Conservation (phyloP, 1,140 invertebrate genomes). For the Lucilia sericata region DNA sequence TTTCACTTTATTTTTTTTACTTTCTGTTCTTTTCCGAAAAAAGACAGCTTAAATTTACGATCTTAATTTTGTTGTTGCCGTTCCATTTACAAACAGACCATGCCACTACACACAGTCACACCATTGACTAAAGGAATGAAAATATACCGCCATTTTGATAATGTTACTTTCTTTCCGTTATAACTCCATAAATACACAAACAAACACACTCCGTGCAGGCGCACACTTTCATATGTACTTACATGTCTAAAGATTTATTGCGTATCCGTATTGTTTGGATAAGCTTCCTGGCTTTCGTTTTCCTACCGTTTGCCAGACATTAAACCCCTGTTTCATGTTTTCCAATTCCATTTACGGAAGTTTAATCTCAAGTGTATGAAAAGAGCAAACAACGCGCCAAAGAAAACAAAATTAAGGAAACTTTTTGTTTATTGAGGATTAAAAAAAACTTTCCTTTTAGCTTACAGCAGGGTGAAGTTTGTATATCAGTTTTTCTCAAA, state of each 20-base stretch:
- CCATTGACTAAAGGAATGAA: not conserved
- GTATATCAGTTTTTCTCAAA: no score
- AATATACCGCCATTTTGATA: conserved; percentile 18
- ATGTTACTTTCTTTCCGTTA: not conserved
- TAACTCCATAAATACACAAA: not conserved
- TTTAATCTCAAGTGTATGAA: conserved; percentile 28
- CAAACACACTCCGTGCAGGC: no score
- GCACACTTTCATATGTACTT: no score
- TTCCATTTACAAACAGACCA: not conserved
- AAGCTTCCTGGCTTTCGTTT: not conserved
- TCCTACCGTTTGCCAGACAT: conserved; percentile 12
- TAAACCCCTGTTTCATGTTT: conserved; percentile 39
- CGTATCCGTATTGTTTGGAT: conserved; percentile 27
- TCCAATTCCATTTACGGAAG: conserved; percentile 28
- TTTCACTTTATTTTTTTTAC: not conserved
- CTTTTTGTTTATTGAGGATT: not conserved
- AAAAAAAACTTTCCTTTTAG: not conserved
- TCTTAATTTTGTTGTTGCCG: conserved; percentile 33
- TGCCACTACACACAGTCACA: conserved; percentile 2
- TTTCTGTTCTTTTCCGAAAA: not conserved
- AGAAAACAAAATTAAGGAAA: no score
- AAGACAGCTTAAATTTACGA: conserved; percentile 24
- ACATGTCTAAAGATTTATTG: not conserved
- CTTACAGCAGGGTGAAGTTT: no score
- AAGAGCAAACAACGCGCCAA: not conserved